Conservation (phyloP, 2,888 invertebrate genomes). For the Auanema sp. region DNA sequence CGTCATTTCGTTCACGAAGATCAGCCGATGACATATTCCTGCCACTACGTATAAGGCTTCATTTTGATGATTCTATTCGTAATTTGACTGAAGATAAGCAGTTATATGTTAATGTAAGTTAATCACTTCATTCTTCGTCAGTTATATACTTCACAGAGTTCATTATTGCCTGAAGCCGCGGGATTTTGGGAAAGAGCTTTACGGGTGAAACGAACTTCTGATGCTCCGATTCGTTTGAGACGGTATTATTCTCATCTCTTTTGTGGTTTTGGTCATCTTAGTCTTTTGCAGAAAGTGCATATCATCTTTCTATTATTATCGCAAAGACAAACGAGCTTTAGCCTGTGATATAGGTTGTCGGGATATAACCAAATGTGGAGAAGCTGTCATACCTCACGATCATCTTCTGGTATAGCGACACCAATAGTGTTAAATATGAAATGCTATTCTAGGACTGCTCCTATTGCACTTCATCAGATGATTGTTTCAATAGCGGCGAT, state of each 20-base stretch:
- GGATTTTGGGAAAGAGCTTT: slow-evolving; percentile 51
- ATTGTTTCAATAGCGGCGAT: slow-evolving; percentile 73
- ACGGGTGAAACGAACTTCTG: slow-evolving; percentile 26
- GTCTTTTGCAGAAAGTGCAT: slow-evolving; percentile 33
- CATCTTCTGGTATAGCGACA: slow-evolving; percentile 79
- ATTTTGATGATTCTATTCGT: slow-evolving; percentile 42
- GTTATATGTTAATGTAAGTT: slow-evolving; percentile 38
- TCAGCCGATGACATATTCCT: slow-evolving; percentile 15
- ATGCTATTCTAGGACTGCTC: slow-evolving; percentile 27
- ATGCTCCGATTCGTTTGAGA: slow-evolving; percentile 33
- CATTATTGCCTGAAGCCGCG: slow-evolving; percentile 45
- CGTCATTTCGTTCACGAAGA: background rate
- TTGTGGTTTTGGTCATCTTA: background rate
- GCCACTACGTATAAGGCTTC: slow-evolving; percentile 43
- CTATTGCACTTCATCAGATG: slow-evolving; percentile 33
- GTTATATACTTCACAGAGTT: slow-evolving; percentile 18
- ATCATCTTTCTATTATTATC: slow-evolving; percentile 40
- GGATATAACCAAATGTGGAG: slow-evolving; percentile 84
- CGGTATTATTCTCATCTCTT: slow-evolving; percentile 21
- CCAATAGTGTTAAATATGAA: too few relatives aligned
- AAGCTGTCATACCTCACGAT: slow-evolving; percentile 86
- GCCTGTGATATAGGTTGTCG: slow-evolving; percentile 62
- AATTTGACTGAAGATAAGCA: slow-evolving; percentile 37
- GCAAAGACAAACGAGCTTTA: slow-evolving; percentile 30
- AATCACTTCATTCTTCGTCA: background rate